Evolutionary conservation across 2,113 vertebrate species (phyloP).

Genomic region (Athene cunicularia): DNA sequence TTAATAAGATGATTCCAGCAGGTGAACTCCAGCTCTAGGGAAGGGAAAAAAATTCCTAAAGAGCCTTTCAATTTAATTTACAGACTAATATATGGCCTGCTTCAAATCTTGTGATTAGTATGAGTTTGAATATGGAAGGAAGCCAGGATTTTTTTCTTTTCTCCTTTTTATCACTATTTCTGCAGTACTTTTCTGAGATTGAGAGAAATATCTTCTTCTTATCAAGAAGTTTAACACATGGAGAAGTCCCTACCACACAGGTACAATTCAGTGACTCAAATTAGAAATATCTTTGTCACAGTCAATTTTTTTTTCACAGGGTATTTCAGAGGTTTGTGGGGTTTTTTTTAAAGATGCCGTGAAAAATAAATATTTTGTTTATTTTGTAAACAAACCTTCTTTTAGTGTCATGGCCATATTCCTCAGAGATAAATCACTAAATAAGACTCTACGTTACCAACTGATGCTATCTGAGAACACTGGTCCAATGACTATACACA

Average conservation of each 20-base stretch:
- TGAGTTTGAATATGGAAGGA: neutral
- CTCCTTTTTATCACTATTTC: neutral
- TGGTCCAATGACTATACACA: neutral
- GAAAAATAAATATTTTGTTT: neutral
- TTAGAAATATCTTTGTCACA: neutral
- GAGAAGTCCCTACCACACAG: fast-evolving
- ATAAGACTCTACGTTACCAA: neutral
- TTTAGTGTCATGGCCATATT: neutral
- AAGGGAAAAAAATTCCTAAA: neutral
- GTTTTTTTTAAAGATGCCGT: neutral
- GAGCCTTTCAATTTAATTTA: neutral
- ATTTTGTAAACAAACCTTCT: neutral
- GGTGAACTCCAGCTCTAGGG: neutral
- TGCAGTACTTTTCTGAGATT: neutral
- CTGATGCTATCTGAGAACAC: neutral
- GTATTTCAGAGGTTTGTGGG: neutral
- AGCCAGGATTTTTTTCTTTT: neutral
- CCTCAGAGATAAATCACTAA: neutral
- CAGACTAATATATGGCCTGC: fast-evolving
- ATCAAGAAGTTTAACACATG: neutral
- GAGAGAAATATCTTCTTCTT: neutral
- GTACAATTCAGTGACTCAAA: neutral
- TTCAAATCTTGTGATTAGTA: neutral
- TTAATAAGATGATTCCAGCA: neutral
- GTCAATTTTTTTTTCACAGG: neutral